A percentile compares a stretch with the other conserved stretches of the same genome.
Evolutionary conservation across 2,797 vertebrate genomes (phyloP).

Genomic region (Alauda arvensis): DNA sequence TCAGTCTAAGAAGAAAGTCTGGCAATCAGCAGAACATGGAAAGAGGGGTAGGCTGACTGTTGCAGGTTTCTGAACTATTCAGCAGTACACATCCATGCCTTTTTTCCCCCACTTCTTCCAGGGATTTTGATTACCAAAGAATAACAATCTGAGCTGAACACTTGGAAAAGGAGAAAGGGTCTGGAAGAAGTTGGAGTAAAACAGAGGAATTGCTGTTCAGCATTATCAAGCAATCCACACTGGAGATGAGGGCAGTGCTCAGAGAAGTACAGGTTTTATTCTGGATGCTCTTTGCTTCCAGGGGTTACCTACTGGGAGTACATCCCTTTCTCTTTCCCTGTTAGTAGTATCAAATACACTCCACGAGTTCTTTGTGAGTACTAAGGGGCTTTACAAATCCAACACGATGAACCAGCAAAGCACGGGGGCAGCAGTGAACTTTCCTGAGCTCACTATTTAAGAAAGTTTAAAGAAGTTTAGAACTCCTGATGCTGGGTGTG

Average conservation of each 20-base stretch:
- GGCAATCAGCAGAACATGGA: background rate
- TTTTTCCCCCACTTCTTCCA: background rate
- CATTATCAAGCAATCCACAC: background rate
- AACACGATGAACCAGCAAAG: background rate
- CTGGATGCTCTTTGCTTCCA: background rate
- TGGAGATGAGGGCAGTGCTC: background rate
- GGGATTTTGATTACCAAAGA: background rate
- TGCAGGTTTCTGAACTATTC: background rate
- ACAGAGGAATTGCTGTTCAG: background rate
- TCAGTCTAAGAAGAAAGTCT: background rate
- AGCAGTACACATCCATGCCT: background rate
- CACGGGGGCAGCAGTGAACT: background rate
- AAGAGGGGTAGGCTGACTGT: background rate
- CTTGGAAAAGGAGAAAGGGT: background rate
- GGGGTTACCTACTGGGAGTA: background rate
- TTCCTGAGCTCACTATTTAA: background rate
- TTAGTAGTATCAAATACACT: background rate
- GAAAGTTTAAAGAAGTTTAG: too few relatives aligned
- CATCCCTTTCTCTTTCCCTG: background rate
- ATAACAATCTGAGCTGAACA: background rate
- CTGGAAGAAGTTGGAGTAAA: background rate
- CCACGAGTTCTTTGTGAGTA: background rate
- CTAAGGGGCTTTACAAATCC: background rate
- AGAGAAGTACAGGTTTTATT: background rate
- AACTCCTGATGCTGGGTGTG: background rate